Evolutionary conservation across 2,888 invertebrate genomes (phyloP).

Genomic region (Hypolimnas misippus): DNA sequence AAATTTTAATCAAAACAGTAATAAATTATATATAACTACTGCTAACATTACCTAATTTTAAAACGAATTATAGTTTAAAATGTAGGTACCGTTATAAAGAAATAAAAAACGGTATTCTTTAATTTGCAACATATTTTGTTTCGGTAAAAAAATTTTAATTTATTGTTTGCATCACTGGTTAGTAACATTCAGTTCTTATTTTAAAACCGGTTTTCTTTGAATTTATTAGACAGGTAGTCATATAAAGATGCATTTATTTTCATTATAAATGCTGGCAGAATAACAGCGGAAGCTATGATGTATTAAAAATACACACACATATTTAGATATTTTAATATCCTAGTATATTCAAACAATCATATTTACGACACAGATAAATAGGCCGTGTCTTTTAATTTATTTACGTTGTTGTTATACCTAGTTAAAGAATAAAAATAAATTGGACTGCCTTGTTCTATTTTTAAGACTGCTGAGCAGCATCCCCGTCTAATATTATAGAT

Average conservation of each 20-base stretch:
- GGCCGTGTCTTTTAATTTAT: no score
- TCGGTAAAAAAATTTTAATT: background rate
- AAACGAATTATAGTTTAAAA: no score
- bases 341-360: background rate
- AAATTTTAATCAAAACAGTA: no score
- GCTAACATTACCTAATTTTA: no score
- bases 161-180: background rate
- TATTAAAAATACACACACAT: no score
- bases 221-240: background rate
- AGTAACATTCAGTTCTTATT: background rate
- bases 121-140: background rate
- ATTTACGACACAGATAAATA: no score
- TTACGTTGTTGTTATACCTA: no score
- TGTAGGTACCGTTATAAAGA: no score
- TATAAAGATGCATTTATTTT: background rate
- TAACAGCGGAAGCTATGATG: background rate
- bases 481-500: background rate
- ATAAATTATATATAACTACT: no score
- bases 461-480: background rate
- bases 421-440: background rate
- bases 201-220: no score
- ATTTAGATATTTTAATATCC: no score
- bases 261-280: background rate
- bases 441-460: conserved; percentile 2
- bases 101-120: no score